Conservation (phyloP, 2,113 vertebrate genomes). For the Perognathus longimembris region DNA sequence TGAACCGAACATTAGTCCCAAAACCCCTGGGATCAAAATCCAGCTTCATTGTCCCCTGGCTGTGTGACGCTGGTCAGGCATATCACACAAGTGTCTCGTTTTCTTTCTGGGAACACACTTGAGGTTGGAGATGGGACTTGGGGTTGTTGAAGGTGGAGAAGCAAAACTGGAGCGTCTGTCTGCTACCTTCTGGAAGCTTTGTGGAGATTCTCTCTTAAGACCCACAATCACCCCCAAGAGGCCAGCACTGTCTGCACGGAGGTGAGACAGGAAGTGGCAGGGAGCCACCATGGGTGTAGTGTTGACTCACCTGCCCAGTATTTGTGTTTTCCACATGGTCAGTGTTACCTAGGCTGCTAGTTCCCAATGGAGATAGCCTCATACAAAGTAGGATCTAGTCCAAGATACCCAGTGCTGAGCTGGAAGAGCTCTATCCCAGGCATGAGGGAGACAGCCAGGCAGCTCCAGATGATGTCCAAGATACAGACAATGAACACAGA, state of each 20-base stretch:
- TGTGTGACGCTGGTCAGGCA: neutral
- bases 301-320: neutral
- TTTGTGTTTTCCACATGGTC: neutral
- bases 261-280: neutral
- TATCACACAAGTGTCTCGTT: neutral
- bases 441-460: too few relatives aligned
- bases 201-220: neutral
- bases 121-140: neutral
- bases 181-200: neutral
- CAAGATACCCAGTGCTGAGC: neutral
- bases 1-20: neutral
- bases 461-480: neutral
- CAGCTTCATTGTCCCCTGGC: neutral
- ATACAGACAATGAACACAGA: neutral
- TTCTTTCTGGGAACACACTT: neutral
- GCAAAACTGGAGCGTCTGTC: too few relatives aligned
- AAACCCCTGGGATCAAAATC: neutral
- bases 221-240: neutral
- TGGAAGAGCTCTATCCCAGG: neutral
- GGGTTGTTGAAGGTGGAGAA: neutral
- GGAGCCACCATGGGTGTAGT: neutral
- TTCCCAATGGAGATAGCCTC: neutral
- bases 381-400: fast-evolving
- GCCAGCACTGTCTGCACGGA: neutral
- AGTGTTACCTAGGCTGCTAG: neutral